Conservation (phyloP, 1,140 invertebrate species). For the Zaprionus gabonicus region DNA sequence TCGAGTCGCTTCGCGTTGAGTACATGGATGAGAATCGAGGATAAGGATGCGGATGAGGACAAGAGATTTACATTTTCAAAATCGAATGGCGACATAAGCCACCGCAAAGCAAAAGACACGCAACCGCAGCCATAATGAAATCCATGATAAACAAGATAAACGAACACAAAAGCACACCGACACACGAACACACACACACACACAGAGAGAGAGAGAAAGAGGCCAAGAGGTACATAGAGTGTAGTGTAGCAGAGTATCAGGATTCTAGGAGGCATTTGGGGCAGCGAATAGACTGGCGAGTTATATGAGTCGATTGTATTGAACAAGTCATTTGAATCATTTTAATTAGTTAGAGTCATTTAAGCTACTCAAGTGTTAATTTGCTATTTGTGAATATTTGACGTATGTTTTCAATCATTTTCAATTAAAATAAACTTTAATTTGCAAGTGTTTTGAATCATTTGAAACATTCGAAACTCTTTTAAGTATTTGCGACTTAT, state of each 20-base stretch:
- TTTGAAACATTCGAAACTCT: not conserved
- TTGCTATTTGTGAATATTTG: no score
- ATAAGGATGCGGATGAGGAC: conserved; percentile 53
- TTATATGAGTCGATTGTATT: not conserved
- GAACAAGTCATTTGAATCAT: not conserved
- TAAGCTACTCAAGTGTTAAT: not conserved
- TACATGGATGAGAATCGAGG: conserved; percentile 2
- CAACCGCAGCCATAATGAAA: conserved; percentile 77
- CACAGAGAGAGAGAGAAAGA: not conserved
- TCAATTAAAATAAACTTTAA: not conserved
- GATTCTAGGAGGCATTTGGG: not conserved
- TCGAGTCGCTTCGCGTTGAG: conserved; percentile 3
- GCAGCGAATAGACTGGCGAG: not conserved
- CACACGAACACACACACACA: conserved; percentile 6
- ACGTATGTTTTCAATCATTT: no score
- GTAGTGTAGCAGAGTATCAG: not conserved
- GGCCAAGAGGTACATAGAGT: not conserved
- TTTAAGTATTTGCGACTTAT: not conserved
- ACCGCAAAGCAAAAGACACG: conserved; percentile 80
- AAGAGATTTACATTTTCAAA: conserved; percentile 82
- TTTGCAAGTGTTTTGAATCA: not conserved
- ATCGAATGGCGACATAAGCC: conserved; percentile 81
- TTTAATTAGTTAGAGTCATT: not conserved
- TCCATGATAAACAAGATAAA: conserved; percentile 80
- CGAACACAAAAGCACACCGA: conserved; percentile 50